Evolutionary conservation across 1,140 invertebrate genomes (phyloP), one percentile per base, ranked within the genome.

Genomic region (Penaeus japonicus): DNA sequence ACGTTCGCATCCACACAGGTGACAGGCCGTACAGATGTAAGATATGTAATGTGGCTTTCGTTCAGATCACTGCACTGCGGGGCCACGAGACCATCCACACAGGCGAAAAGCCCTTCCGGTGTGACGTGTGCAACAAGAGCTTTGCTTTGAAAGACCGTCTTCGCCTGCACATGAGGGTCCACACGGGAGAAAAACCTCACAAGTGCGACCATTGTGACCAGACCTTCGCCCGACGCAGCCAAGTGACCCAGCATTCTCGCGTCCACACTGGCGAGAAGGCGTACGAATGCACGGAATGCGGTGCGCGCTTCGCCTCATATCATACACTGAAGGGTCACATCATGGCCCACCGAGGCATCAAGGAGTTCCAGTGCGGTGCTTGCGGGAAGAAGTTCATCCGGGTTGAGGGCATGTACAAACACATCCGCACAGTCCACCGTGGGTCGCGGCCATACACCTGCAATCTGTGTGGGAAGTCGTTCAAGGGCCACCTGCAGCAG

Each of bases 311-410:
- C 53, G 88, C 90, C n/a, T 89, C 87, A 0, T 90, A 90, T 70
- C 89, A 90, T 87, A 91, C 89, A 22, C 86, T 91, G 32, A 89
- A 89, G 75, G 87, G 88, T 27, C 90, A 91, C 57, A 54, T 89
- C 20, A 87, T 89, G 57, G 98, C 92, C 93, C 97, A 98, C 93
- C 95, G 95, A 54, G 96, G 97, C 78, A 95, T 97, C 54, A 96
- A 97, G 91, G 97, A 98, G 88, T 98, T 97, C 92, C 95, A 96
- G 83, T 99, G 98, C 92, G 95, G 97, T 82, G 94, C 98, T 35
- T 99, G 98, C 92, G 96, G 96, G 0, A 96, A 96, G 89, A 94
- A 94, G 2, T 96, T 96, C 91, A 93, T 96, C 4, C 93, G 96
- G 0, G 93, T 95, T 5, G 95, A 97, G 91, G 96, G 96, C 0